Conservation (phyloP, 2,113 vertebrate species). For the Malurus alboscapulatus region DNA sequence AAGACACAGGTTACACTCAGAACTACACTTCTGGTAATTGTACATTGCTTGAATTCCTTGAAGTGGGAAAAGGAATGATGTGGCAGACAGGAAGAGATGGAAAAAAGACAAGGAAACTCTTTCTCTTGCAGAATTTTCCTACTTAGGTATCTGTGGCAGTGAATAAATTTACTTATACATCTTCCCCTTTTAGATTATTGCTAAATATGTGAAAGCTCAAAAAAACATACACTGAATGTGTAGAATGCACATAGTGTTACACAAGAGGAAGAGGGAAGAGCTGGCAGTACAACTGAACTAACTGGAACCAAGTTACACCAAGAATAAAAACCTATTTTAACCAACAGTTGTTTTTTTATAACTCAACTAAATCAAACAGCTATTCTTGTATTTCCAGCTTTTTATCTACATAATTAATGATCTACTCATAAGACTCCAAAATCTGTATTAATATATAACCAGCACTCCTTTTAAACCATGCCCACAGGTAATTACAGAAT, state of each 20-base stretch:
- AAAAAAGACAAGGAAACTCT: neutral
- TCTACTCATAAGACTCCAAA: neutral
- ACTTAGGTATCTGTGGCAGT: neutral
- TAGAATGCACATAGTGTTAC: neutral
- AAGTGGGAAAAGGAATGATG: neutral
- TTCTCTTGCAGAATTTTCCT: neutral
- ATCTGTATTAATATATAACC: neutral
- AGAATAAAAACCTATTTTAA: neutral
- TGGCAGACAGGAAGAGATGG: neutral
- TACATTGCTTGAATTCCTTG: neutral
- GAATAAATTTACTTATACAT: neutral
- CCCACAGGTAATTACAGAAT: neutral
- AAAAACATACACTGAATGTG: accelerated
- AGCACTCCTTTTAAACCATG: neutral
- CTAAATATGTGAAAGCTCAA: neutral
- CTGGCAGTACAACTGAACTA: neutral
- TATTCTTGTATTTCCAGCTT: neutral
- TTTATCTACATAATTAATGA: neutral
- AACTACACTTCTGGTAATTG: neutral
- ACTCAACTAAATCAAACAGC: neutral
- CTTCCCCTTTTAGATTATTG: neutral
- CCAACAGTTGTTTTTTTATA: neutral
- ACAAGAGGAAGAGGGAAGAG: neutral
- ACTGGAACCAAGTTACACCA: neutral
- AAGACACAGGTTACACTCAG: neutral